These are phyloP conservation scores for Loxodonta africana DNA, from an alignment of 2,113 vertebrate genomes.

Conservation along the genomic window DNA sequence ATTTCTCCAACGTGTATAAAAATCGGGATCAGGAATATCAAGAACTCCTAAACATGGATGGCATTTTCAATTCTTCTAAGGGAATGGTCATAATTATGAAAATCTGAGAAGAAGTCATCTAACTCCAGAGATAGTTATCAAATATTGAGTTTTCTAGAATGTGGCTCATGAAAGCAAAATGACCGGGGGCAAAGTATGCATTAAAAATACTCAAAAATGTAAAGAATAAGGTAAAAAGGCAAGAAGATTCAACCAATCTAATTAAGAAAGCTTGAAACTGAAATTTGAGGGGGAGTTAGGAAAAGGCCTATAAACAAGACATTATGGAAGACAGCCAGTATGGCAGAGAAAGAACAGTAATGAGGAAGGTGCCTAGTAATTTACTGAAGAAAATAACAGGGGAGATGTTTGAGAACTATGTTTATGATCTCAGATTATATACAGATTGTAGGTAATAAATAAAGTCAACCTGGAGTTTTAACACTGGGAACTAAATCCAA, in stretches of 20 bases:
- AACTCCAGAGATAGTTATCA: background rate
- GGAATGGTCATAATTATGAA: conserved; percentile 51
- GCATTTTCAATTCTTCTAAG: background rate
- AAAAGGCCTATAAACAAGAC: conserved; percentile 30
- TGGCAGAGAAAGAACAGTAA: background rate
- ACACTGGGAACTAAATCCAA: conserved; percentile 31
- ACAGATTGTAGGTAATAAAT: conserved; percentile 69
- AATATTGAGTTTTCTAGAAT: conserved; percentile 35
- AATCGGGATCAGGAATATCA: conserved; percentile 26
- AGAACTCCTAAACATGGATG: background rate
- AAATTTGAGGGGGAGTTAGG: conserved; percentile 49
- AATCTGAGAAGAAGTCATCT: background rate
- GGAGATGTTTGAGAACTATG: conserved; percentile 53
- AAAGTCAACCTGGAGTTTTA: conserved; percentile 61
- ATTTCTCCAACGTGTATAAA: conserved; percentile 4
- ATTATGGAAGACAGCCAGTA: background rate
- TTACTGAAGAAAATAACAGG: conserved; percentile 71
- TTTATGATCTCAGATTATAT: conserved; percentile 67
- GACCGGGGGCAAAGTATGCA: background rate
- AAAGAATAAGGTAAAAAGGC: conserved; percentile 23
- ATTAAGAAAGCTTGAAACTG: conserved; percentile 55
- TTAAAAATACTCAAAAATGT: background rate
- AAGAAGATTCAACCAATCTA: background rate
- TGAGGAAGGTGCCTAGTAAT: conserved; percentile 39
- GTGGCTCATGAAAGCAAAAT: conserved; percentile 28